Evolutionary conservation across 2,888 invertebrate species (phyloP), one percentile per base, ranked within the genome.

Genomic region (Flexamia atlantica): DNA sequence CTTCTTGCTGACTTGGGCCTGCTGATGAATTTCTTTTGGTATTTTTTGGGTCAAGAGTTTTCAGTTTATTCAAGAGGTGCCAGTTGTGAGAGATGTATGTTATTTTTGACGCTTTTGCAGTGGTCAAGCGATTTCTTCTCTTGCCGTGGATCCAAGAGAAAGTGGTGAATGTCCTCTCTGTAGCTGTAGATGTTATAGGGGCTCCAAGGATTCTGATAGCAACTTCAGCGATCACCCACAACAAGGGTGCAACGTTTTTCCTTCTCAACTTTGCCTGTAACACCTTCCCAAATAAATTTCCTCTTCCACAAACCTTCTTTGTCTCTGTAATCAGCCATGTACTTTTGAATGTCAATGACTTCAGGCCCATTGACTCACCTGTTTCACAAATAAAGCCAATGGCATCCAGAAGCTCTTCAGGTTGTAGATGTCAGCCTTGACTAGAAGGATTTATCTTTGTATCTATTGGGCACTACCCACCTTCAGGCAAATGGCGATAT

Each of bases 151-250:
- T 87, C 85, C 85, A 87, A 9, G 87, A 85, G 60, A 86, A 86
- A 10, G 87, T 88, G 32, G 87, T 88, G 82, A 87, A 88, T 23
- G 86, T 86, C 23, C 87, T 81, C 85, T 88, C 88, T 53, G 88
- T 88, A 25, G 87, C 87, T 32, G 60, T 60, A 10, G 81, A 57
- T 5, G 81, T 81, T n/a, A 81, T 60, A 7, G 20, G 57, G 20
- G 81, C 57, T 25, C 81, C 60, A 3, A 81, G 36, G 10, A 81
- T 81, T 30, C 81, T 30, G 9, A 81, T 81, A 4, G 60, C 81
- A 25, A 57, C 36, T 60, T 32, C 81, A 14, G 81, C 36, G 32
- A 60, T 57, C 60, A 30, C 57, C 60, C 81, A 81, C 10, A 12
- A 30, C 3, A 81, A 25, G 60, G 32, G 57, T 60, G 25, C 53